Percentiles rank a stretch among this genome's conserved stretches.
Conservation (phyloP, 2,113 vertebrate genomes). For the Bagarius yarrelli region DNA sequence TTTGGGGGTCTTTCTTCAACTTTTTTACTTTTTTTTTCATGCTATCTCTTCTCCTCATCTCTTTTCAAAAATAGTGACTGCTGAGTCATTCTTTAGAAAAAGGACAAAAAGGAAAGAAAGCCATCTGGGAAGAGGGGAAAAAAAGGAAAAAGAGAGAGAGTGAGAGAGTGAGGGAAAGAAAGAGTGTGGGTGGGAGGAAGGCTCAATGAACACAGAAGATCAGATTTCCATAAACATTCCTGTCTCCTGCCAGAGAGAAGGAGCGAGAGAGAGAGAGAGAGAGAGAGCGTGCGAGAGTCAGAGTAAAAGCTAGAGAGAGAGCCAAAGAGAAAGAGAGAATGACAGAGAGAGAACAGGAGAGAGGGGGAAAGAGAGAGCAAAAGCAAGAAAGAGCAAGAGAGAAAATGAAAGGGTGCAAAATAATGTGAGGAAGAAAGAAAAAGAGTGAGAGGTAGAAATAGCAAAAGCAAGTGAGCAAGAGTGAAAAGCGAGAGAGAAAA, state of each 20-base stretch:
- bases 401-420: too few species aligned
- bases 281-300: background rate
- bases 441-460: too few species aligned
- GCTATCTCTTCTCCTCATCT: conserved; percentile 4
- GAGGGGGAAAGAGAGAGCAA: too few species aligned
- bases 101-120: conserved; percentile 30
- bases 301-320: background rate
- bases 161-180: conserved; percentile 13
- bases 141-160: background rate
- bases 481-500: background rate
- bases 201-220: conserved; percentile 47
- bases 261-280: conserved; percentile 8
- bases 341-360: too few species aligned
- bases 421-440: too few species aligned
- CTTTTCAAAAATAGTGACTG: conserved; percentile 44
- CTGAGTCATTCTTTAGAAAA: conserved; percentile 49
- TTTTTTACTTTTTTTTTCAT: background rate
- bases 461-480: too few species aligned
- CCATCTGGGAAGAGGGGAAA: background rate
- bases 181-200: conserved; percentile 32
- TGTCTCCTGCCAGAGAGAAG: conserved; percentile 50
- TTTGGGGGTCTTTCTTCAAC: conserved; percentile 13
- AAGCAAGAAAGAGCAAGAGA: too few species aligned
- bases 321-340: too few species aligned
- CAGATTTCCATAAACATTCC: conserved; percentile 58